These are phyloP conservation scores for Idaea aversata DNA, from an alignment of 2,888 invertebrate species.

Conservation along the genomic window DNA sequence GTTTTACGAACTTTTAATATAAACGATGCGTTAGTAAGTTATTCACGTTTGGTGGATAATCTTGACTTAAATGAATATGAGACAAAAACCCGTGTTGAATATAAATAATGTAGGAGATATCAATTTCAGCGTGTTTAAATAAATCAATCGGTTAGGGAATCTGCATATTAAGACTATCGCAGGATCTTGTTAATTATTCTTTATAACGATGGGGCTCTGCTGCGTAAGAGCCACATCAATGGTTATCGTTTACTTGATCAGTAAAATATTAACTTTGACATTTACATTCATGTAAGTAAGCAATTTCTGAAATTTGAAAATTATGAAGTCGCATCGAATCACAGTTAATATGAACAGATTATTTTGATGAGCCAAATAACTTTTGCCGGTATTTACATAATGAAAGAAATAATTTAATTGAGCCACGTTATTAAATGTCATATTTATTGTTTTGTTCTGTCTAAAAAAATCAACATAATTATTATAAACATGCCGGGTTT, in stretches of 20 bases:
- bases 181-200: constrained; percentile 49
- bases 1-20: constrained; percentile 22
- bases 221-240: constrained; percentile 43
- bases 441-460: too few species aligned
- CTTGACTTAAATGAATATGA: constrained; percentile 8
- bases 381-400: too few species aligned
- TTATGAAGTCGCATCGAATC: constrained; percentile 12
- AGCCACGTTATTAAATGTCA: too few species aligned
- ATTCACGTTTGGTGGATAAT: constrained; percentile 6
- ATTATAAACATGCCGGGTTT: neutral
- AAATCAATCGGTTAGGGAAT: constrained; percentile 56
- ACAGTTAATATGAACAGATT: neutral
- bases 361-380: neutral
- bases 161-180: constrained; percentile 44
- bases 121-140: constrained; percentile 46
- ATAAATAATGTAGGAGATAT: constrained; percentile 35
- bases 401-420: neutral
- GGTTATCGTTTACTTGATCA: constrained; percentile 49
- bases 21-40: constrained; percentile 16
- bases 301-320: constrained; percentile 31
- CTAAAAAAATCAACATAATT: too few species aligned
- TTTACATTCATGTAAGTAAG: constrained; percentile 41
- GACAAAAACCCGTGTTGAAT: constrained; percentile 15
- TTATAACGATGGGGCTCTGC: constrained; percentile 42
- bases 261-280: constrained; percentile 39